phyloP scores from a whole-genome alignment of 2,888 invertebrate species.

The Lucinisca nassula region DNA sequence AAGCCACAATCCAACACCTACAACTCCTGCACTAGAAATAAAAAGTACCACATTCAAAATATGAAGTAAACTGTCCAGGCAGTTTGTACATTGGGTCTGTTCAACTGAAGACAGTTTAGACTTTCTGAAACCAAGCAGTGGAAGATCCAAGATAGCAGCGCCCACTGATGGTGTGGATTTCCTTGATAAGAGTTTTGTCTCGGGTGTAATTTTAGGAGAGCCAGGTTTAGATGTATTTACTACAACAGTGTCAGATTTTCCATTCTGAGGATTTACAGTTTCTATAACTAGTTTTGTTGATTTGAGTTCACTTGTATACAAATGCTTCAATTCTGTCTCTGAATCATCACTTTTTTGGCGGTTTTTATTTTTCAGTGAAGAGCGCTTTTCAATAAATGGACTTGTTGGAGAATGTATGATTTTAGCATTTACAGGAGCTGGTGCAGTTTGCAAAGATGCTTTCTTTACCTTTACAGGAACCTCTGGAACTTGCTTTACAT shows the following conservation, averaged over 20 bases:
- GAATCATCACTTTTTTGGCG: conserved; percentile 14
- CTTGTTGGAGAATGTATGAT: conserved; percentile 2
- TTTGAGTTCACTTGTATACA: background rate
- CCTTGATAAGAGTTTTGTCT: background rate
- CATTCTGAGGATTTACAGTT: background rate
- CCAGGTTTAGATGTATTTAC: background rate
- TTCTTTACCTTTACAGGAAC: background rate
- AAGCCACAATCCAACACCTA: conserved; percentile 60
- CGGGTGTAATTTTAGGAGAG: background rate
- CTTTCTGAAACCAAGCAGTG: background rate
- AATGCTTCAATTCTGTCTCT: conserved; percentile 17
- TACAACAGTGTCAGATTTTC: background rate
- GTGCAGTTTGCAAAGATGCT: background rate
- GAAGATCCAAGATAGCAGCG: background rate
- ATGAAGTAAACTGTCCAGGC: conserved; percentile 53
- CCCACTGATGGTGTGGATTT: background rate
- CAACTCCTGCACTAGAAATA: conserved; percentile 53
- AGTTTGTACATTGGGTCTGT: conserved; percentile 40
- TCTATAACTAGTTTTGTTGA: background rate
- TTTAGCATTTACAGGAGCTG: background rate
- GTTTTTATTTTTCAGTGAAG: background rate
- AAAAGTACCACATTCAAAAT: conserved; percentile 61
- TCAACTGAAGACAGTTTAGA: background rate
- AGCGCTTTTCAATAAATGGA: conserved; percentile 9
- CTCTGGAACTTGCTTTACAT: background rate